phyloP scores from a whole-genome alignment of 1,140 invertebrate genomes.

The Hydropsyche tenuis region DNA sequence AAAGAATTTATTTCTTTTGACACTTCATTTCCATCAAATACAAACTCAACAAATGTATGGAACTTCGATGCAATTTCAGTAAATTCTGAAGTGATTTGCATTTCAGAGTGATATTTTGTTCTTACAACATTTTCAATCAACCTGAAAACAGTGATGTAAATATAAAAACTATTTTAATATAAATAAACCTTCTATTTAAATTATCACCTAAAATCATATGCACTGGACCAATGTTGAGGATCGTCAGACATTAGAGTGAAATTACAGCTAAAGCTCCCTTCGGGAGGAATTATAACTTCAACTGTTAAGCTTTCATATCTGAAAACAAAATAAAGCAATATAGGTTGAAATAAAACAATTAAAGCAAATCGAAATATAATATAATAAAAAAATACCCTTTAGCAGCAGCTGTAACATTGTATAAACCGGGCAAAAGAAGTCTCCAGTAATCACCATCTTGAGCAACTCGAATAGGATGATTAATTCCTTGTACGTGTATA shows the following conservation, averaged over 20 bases:
- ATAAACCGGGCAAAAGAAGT: constrained; percentile 84
- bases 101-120: constrained; percentile 69
- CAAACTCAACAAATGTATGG: constrained; percentile 68
- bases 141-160: constrained; percentile 51
- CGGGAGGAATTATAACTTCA: constrained; percentile 68
- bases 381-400: constrained; percentile 61
- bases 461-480: constrained; percentile 74
- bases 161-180: too few species aligned
- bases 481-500: constrained; percentile 75
- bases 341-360: neutral
- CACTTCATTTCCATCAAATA: constrained; percentile 66
- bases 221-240: constrained; percentile 77
- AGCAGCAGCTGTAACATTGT: constrained; percentile 80
- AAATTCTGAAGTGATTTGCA: constrained; percentile 69
- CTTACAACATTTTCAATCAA: constrained; percentile 65
- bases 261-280: constrained; percentile 72
- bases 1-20: constrained; percentile 69
- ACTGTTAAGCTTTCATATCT: constrained; percentile 72
- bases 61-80: constrained; percentile 71
- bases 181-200: too few species aligned
- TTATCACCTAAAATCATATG: constrained; percentile 73
- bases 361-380: constrained; percentile 1
- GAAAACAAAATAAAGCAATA: constrained; percentile 45
- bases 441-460: constrained; percentile 92
- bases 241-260: constrained; percentile 81